Conservation (phyloP, 2,113 vertebrate species). For the Mastomys coucha region DNA sequence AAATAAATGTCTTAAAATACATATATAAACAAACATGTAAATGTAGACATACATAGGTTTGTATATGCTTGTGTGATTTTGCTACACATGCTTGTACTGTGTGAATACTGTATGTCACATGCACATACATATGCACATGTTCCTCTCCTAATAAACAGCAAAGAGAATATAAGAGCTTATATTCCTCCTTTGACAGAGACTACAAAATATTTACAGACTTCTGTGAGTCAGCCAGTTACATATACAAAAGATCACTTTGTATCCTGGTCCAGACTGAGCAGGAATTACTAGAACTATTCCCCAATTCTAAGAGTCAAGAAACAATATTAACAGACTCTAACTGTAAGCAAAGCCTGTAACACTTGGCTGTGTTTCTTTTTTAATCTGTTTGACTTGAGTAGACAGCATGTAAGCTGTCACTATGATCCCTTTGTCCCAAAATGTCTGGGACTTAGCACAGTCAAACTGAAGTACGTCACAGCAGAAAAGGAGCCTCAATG, state of each 20-base stretch:
- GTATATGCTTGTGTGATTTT: too few relatives aligned
- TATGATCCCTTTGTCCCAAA: background rate
- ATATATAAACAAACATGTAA: background rate
- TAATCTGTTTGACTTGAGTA: background rate
- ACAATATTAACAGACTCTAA: background rate
- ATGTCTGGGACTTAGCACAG: background rate
- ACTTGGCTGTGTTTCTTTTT: background rate
- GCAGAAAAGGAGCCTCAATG: background rate
- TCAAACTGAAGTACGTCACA: background rate
- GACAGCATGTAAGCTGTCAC: background rate
- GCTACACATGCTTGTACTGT: background rate
- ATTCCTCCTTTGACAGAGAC: background rate
- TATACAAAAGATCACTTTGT: background rate
- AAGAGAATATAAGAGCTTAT: background rate
- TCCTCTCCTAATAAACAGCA: background rate
- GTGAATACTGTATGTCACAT: background rate
- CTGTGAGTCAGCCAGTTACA: background rate
- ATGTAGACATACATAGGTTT: background rate
- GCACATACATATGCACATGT: background rate
- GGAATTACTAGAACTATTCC: background rate
- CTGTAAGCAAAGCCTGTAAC: background rate
- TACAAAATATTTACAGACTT: background rate
- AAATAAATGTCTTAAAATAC: background rate
- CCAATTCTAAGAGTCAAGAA: background rate
- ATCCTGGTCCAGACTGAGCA: background rate